Conservation (phyloP, 2,113 vertebrate genomes). For the Dasyornis broadbenti region DNA sequence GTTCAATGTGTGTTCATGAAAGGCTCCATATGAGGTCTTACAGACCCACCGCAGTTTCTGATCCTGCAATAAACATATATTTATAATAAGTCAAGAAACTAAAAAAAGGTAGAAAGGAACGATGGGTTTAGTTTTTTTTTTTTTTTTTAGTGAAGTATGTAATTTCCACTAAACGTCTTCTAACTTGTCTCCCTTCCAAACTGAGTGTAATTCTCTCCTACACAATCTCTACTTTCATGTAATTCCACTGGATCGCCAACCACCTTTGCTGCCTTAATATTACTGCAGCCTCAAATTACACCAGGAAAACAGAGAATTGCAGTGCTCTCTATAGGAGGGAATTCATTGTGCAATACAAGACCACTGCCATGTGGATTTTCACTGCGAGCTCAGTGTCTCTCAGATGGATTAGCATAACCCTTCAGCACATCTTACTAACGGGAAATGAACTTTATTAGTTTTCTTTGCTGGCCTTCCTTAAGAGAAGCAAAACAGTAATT, state of each 20-base stretch:
- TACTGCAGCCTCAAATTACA: background rate
- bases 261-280: background rate
- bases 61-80: slow-evolving; percentile 20
- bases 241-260: background rate
- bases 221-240: background rate
- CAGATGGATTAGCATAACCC: background rate
- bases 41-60: background rate
- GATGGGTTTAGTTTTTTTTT: background rate
- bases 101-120: background rate
- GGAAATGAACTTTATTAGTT: background rate
- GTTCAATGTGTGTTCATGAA: background rate
- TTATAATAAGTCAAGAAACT: background rate
- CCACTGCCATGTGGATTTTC: background rate
- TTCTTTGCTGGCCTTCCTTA: background rate
- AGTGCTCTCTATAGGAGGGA: slow-evolving; percentile 11
- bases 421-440: background rate
- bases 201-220: background rate
- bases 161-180: background rate
- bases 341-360: background rate
- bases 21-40: slow-evolving; percentile 27
- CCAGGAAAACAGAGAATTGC: slow-evolving; percentile 22
- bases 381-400: background rate
- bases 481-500: background rate
- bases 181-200: background rate
- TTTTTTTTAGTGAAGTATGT: background rate